Evolutionary conservation across 1,140 invertebrate species (phyloP).

Genomic region (Olivierus martensii): DNA sequence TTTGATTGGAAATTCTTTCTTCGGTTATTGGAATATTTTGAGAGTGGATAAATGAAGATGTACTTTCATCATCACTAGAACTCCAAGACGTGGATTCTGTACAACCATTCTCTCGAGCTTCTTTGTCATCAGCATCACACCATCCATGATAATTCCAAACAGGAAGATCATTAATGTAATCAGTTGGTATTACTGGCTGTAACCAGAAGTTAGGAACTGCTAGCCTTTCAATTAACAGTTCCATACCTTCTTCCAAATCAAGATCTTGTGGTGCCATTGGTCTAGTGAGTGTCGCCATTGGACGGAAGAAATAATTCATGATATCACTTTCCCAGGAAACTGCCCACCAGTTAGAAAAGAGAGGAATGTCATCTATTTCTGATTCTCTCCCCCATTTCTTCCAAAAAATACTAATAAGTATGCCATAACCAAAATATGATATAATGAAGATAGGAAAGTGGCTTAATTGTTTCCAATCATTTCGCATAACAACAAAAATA

Average conservation of each 20-base stretch:
- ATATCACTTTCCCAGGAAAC: conserved; percentile 24
- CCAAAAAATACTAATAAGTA: conserved; percentile 20
- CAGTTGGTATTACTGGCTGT: conserved; percentile 29
- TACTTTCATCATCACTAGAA: conserved; percentile 19
- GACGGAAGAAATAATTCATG: conserved; percentile 27
- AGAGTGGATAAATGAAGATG: neutral
- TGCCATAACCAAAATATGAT: conserved; percentile 16
- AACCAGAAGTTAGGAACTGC: conserved; percentile 37
- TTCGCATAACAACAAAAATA: conserved; percentile 23
- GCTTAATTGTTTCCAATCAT: conserved; percentile 23
- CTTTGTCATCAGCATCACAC: conserved; percentile 20
- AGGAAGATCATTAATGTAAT: conserved; percentile 40
- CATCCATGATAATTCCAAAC: conserved; percentile 33
- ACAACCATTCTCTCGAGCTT: conserved; percentile 13
- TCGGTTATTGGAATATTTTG: neutral
- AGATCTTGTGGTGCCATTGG: conserved; percentile 23
- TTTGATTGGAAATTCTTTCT: no score
- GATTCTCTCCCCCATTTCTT: conserved; percentile 4
- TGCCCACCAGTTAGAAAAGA: conserved; percentile 21
- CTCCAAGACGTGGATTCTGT: neutral
- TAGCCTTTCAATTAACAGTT: conserved; percentile 32
- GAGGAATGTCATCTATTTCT: neutral
- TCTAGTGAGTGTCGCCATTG: conserved; percentile 22
- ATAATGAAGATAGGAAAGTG: conserved; percentile 5
- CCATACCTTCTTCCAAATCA: conserved; percentile 29